Evolutionary conservation across 2,113 vertebrate genomes (phyloP).

Genomic region (Trichomycterus rosablanca): DNA sequence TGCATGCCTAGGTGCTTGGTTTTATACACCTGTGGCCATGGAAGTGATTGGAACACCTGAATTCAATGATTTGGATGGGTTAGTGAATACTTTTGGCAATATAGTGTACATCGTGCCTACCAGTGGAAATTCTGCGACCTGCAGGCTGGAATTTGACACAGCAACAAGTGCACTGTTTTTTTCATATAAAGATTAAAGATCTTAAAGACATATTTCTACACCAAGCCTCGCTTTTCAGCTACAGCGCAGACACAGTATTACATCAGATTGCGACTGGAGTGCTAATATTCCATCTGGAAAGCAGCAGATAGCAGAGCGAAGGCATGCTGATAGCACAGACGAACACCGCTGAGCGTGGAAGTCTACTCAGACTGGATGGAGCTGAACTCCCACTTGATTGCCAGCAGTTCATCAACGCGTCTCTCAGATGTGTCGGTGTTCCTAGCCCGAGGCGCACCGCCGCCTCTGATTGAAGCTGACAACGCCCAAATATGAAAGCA

Average conservation of each 20-base stretch:
- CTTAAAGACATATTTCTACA: no score
- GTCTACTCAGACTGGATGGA: slow-evolving; percentile 52
- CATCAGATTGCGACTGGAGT: not conserved
- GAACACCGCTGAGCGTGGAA: slow-evolving; percentile 42
- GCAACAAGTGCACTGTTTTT: not conserved
- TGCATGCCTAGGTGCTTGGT: no score
- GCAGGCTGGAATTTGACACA: slow-evolving; percentile 13
- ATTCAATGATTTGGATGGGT: no score
- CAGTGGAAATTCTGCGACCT: slow-evolving; percentile 19
- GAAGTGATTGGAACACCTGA: no score
- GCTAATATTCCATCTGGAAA: slow-evolving; percentile 25
- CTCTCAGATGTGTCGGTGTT: slow-evolving; percentile 64
- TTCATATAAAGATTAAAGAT: no score
- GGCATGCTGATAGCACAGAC: slow-evolving; percentile 13
- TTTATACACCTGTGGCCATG: no score
- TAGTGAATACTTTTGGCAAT: no score
- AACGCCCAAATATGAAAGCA: slow-evolving; percentile 73
- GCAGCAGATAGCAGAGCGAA: not conserved
- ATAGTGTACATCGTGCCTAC: no score
- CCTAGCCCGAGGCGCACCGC: slow-evolving; percentile 55
- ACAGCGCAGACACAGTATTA: not conserved
- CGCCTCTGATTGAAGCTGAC: slow-evolving; percentile 71
- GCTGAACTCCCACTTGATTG: slow-evolving; percentile 65
- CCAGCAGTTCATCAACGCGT: slow-evolving; percentile 70
- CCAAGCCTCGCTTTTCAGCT: not conserved